These are phyloP conservation scores for Nemurella pictetii DNA, from an alignment of 2,888 invertebrate genomes.

Conservation along the genomic window DNA sequence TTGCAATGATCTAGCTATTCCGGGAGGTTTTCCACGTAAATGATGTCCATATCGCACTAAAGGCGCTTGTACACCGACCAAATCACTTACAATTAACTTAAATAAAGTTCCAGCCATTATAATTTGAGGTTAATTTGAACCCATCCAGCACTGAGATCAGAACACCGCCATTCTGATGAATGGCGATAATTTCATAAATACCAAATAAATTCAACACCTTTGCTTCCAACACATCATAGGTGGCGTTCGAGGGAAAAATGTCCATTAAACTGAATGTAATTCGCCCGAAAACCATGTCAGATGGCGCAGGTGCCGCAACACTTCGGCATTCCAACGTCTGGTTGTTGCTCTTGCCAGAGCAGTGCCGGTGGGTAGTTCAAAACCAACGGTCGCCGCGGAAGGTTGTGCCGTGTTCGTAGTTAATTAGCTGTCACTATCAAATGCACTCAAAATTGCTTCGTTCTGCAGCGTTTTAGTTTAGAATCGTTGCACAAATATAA, in stretches of 20 bases:
- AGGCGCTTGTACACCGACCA: slow-evolving; percentile 22
- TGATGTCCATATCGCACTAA: slow-evolving; percentile 58
- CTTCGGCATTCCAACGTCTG: background rate
- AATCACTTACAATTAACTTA: slow-evolving; percentile 22
- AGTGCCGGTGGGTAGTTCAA: slow-evolving; percentile 4
- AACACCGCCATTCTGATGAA: slow-evolving; percentile 15
- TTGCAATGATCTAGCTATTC: slow-evolving; percentile 65
- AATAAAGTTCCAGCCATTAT: slow-evolving; percentile 24
- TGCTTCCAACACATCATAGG: background rate
- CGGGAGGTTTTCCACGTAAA: slow-evolving; percentile 72
- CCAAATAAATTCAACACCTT: too few species aligned
- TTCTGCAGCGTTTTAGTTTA: background rate
- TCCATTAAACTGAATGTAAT: too few species aligned
- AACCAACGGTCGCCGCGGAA: background rate
- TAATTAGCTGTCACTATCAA: background rate
- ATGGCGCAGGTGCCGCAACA: background rate
- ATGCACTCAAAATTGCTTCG: background rate
- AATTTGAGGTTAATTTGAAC: background rate
- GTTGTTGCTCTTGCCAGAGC: background rate
- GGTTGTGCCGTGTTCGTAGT: slow-evolving; percentile 5
- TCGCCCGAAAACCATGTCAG: too few species aligned
- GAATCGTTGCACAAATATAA: background rate
- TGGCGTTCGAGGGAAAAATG: background rate
- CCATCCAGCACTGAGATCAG: too few species aligned
- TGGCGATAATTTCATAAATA: background rate